Conservation (phyloP, 1,140 invertebrate species). For the Drosophila malerkotliana region DNA sequence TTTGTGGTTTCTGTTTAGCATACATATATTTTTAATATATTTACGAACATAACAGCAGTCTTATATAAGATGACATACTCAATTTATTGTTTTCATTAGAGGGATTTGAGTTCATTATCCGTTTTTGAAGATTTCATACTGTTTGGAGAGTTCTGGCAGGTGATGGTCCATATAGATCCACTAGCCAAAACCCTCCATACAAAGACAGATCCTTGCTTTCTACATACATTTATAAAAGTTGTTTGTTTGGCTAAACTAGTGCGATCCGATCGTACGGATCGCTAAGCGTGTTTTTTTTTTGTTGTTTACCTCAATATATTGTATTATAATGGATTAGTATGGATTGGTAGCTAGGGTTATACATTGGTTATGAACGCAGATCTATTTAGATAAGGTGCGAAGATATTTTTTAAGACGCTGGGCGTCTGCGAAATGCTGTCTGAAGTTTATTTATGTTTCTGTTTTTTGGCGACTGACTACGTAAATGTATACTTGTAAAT, state of each 20-base stretch:
- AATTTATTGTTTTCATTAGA: conserved; percentile 81
- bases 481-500: conserved; percentile 27
- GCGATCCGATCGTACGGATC: conserved; percentile 33
- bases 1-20: conserved; percentile 74
- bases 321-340: conserved; percentile 38
- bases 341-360: conserved; percentile 35
- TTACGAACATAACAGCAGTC: conserved; percentile 84
- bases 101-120: conserved; percentile 65
- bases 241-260: conserved; percentile 65
- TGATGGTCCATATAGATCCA: not conserved
- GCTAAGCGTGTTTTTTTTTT: conserved; percentile 61
- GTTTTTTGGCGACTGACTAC: conserved; percentile 66
- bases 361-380: conserved; percentile 32
- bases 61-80: conserved; percentile 83
- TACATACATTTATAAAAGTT: conserved; percentile 73
- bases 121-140: conserved; percentile 28
- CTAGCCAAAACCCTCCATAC: conserved; percentile 14
- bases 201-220: conserved; percentile 8
- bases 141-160: conserved; percentile 12
- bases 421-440: conserved; percentile 74
- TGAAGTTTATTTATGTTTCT: conserved; percentile 38
- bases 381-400: conserved; percentile 40
- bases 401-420: conserved; percentile 67
- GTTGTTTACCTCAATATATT: conserved; percentile 49
- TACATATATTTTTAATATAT: conserved; percentile 81